Evolutionary conservation across 2,797 vertebrate species (phyloP).

Genomic region (Potorous gilbertii): DNA sequence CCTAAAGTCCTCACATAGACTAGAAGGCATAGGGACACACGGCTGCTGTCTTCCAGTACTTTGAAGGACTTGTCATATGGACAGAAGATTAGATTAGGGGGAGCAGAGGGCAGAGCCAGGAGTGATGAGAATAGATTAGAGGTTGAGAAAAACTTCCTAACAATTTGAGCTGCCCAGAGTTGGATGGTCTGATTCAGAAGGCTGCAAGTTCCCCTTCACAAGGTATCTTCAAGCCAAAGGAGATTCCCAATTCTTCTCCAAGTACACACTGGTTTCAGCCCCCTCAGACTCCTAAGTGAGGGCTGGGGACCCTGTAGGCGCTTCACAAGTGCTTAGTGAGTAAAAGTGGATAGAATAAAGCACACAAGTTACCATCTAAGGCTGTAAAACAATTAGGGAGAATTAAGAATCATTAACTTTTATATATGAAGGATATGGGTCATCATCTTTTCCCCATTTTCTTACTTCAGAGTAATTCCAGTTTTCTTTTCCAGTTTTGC

Average conservation of each 20-base stretch:
- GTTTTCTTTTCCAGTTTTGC: not conserved
- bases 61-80: not conserved
- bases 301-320: not conserved
- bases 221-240: not conserved
- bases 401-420: not conserved
- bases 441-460: not conserved
- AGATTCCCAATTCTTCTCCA: not conserved
- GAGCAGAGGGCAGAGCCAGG: not conserved
- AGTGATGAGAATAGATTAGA: not conserved
- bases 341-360: not conserved
- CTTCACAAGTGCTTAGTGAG: not conserved
- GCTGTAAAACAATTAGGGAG: not conserved
- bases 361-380: not conserved
- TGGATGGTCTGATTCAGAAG: not conserved
- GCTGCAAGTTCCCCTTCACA: not conserved
- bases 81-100: not conserved
- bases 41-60: not conserved
- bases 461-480: not conserved
- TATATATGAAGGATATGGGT: not conserved
- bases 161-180: not conserved
- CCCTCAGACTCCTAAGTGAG: not conserved
- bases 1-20: not conserved
- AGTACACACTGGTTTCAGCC: not conserved
- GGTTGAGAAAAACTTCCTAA: not conserved
- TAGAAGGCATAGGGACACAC: not conserved